Percentiles rank a stretch among this genome's conserved stretches.
phyloP scores from a whole-genome alignment of 1,140 invertebrate genomes.

The Wasmannia auropunctata region DNA sequence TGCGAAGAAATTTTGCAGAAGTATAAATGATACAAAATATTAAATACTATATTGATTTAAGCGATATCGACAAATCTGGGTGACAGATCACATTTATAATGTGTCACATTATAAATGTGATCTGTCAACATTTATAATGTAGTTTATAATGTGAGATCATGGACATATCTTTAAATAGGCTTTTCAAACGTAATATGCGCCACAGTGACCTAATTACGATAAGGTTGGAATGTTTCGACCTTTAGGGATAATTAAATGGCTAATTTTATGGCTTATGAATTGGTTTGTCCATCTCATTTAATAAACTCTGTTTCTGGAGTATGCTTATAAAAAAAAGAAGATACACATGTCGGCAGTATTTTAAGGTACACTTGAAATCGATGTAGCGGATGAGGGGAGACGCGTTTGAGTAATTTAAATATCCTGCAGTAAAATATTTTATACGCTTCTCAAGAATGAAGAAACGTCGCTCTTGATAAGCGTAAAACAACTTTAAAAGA shows the following conservation, averaged over 20 bases:
- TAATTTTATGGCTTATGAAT: neutral
- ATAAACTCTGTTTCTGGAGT: conserved; percentile 4
- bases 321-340: conserved; percentile 33
- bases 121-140: too few relatives aligned
- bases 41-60: too few relatives aligned
- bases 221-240: conserved; percentile 16
- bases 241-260: conserved; percentile 24
- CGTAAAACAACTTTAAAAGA: neutral
- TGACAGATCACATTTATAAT: conserved; percentile 11
- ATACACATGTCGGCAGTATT: conserved; percentile 9
- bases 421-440: neutral
- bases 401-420: conserved; percentile 20
- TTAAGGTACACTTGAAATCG: conserved; percentile 25
- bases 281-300: neutral
- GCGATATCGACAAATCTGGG: neutral
- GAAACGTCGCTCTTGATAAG: neutral
- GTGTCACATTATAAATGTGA: too few relatives aligned
- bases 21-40: neutral
- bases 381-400: neutral
- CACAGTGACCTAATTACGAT: conserved; percentile 28
- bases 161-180: conserved; percentile 29
- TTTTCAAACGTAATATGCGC: neutral
- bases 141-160: neutral
- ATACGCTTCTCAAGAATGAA: conserved; percentile 11
- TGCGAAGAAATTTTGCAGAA: neutral